Evolutionary conservation across 2,888 invertebrate species (phyloP).

Genomic region (Pristionchus entomophagus): DNA sequence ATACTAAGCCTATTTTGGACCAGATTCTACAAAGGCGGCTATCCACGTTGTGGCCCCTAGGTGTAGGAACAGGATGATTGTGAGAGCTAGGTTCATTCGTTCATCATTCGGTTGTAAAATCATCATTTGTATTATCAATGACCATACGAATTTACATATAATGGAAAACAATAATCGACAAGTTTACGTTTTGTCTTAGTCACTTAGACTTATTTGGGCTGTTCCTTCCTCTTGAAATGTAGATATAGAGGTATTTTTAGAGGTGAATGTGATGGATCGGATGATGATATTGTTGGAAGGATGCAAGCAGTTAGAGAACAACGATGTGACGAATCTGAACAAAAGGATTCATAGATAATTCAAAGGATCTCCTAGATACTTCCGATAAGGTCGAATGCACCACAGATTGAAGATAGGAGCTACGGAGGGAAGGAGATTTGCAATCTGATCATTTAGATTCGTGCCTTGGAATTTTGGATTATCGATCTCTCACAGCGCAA

Average conservation of each 20-base stretch:
- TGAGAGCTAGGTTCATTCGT: too few species aligned
- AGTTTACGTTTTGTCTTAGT: too few species aligned
- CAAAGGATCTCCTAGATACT: not conserved
- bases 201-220: too few species aligned
- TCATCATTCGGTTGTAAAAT: too few species aligned
- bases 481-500: not conserved
- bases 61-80: too few species aligned
- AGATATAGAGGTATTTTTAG: not conserved
- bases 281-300: not conserved
- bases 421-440: not conserved
- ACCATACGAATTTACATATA: too few species aligned
- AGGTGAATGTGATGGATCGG: not conserved
- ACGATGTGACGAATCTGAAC: not conserved
- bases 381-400: not conserved
- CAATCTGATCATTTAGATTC: not conserved
- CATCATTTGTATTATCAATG: too few species aligned
- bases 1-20: too few species aligned
- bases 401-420: slow-evolving; percentile 13
- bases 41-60: too few species aligned
- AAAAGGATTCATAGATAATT: not conserved
- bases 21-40: too few species aligned
- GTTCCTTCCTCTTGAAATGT: not conserved
- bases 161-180: too few species aligned
- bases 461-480: not conserved
- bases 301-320: not conserved